Percentiles rank a stretch among this genome's conserved stretches.
Evolutionary conservation across 2,888 invertebrate species (phyloP).

Genomic region (Icerya purchasi): DNA sequence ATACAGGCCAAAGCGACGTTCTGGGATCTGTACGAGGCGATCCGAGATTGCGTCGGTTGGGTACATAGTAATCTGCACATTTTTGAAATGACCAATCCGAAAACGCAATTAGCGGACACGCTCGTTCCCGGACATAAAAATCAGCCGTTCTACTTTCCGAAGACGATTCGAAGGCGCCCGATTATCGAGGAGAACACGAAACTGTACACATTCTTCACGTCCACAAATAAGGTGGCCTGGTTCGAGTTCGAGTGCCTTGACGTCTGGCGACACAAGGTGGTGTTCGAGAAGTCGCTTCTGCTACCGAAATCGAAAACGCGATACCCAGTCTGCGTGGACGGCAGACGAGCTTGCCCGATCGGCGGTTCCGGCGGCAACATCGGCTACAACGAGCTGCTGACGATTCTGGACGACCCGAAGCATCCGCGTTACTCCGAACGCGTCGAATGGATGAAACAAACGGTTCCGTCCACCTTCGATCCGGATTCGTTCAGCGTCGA

Average conservation of each 20-base stretch:
- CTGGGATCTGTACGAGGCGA: not conserved
- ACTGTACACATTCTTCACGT: not conserved
- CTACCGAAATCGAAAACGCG: not conserved
- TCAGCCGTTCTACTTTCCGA: not conserved
- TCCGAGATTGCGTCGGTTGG: not conserved
- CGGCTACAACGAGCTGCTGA: not conserved
- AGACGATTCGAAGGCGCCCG: not conserved
- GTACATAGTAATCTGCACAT: not conserved
- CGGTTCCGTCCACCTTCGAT: too few species aligned
- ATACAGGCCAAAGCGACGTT: not conserved
- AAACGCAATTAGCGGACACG: not conserved
- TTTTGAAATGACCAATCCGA: not conserved
- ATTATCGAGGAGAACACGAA: not conserved
- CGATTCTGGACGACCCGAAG: not conserved
- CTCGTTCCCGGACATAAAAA: not conserved
- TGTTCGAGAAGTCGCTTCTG: not conserved
- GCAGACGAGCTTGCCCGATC: not conserved
- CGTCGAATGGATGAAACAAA: not conserved
- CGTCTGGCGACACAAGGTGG: not conserved
- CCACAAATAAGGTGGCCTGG: not conserved
- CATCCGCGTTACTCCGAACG: not conserved
- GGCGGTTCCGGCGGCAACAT: not conserved
- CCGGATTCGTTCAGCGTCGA: too few species aligned
- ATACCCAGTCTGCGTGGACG: not conserved
- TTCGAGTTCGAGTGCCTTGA: not conserved